A percentile compares a stretch with the other conserved stretches of the same genome.
These are phyloP conservation scores for Ischnura elegans DNA, from an alignment of 2,888 invertebrate genomes.

Conservation along the genomic window DNA sequence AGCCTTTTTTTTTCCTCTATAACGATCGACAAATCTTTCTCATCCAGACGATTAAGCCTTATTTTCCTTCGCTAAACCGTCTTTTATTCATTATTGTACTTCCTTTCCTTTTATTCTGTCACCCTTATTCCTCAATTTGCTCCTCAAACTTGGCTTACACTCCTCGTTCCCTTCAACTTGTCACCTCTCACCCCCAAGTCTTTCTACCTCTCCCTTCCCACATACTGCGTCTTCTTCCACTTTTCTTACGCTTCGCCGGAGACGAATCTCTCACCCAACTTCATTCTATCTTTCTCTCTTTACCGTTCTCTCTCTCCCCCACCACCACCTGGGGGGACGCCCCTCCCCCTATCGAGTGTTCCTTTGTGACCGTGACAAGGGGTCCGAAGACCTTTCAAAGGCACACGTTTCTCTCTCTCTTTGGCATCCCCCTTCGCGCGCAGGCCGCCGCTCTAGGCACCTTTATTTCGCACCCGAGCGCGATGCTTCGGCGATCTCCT, in stretches of 20 bases:
- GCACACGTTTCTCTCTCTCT: constrained; percentile 46
- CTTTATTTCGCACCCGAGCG: background rate
- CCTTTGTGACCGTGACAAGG: constrained; percentile 26
- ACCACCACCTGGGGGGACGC: background rate
- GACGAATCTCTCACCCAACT: background rate
- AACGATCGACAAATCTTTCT: no score
- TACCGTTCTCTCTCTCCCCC: background rate
- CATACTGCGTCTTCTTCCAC: background rate
- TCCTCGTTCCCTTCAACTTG: background rate
- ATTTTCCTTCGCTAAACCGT: no score
- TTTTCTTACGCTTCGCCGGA: background rate
- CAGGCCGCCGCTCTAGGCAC: background rate
- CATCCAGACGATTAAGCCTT: no score
- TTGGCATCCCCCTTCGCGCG: background rate
- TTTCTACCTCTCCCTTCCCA: background rate
- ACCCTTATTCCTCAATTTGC: background rate
- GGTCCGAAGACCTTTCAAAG: constrained; percentile 41
- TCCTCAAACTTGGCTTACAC: background rate
- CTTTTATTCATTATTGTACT: no score
- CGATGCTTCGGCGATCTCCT: background rate
- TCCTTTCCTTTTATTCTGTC: no score
- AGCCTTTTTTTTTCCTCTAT: no score
- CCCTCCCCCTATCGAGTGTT: background rate
- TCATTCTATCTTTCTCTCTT: background rate
- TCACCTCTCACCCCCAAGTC: background rate